A percentile compares a stretch with the other conserved stretches of the same genome.
Conservation (phyloP, 2,797 vertebrate species). For the Urophycis tenuis region DNA sequence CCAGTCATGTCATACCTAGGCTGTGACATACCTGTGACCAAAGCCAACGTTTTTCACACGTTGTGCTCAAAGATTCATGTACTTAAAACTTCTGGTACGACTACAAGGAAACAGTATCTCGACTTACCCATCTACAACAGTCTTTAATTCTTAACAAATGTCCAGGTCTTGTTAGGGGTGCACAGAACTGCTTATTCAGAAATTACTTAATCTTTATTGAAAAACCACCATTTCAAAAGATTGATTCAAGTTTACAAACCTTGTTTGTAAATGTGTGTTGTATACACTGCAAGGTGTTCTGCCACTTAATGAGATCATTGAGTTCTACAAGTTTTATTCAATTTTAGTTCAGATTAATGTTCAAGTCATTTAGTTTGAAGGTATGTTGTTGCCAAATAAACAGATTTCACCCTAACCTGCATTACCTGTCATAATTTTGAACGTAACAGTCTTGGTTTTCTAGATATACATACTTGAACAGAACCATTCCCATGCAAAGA, state of each 20-base stretch:
- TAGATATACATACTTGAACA: not conserved
- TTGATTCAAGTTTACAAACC: not conserved
- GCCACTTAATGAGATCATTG: too few species aligned
- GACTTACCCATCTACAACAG: not conserved
- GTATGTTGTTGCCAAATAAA: not conserved
- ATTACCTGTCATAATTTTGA: not conserved
- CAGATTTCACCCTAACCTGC: not conserved
- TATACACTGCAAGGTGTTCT: too few species aligned
- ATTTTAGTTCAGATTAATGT: not conserved
- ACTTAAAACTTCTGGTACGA: not conserved
- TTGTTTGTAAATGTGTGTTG: not conserved
- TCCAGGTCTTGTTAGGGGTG: not conserved
- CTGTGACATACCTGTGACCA: slow-evolving; percentile 3
- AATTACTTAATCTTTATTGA: not conserved
- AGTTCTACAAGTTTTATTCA: not conserved
- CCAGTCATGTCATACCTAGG: slow-evolving; percentile 9
- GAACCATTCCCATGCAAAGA: not conserved
- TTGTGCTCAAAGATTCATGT: not conserved
- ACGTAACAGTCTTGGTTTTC: too few species aligned
- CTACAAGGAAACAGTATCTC: not conserved
- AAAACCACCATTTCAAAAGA: not conserved
- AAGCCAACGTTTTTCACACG: slow-evolving; percentile 14
- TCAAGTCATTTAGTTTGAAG: not conserved
- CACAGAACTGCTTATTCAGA: not conserved
- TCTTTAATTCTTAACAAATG: not conserved